Evolutionary conservation across 2,888 invertebrate species (phyloP).

Genomic region (Villa cingulata): DNA sequence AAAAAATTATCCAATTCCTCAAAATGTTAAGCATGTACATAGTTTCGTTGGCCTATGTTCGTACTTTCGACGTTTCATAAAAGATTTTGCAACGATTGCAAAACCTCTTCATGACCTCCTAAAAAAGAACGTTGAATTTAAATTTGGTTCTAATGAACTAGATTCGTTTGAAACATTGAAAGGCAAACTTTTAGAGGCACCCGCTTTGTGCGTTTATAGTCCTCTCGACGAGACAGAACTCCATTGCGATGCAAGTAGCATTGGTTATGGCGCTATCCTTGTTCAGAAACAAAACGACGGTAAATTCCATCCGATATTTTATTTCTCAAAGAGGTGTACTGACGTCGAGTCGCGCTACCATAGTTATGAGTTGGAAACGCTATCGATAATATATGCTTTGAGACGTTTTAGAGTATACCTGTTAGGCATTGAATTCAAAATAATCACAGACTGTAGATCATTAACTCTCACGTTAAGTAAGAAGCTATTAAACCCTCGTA

Average conservation of each 20-base stretch:
- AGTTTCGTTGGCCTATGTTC: no score
- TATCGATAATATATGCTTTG: slow-evolving; percentile 18
- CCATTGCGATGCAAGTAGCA: slow-evolving; percentile 20
- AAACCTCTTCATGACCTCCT: slow-evolving; percentile 16
- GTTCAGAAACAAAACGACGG: slow-evolving; percentile 12
- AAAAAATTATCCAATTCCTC: slow-evolving; percentile 2
- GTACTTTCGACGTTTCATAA: no score
- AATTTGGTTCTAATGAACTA: slow-evolving; percentile 10
- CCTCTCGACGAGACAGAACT: slow-evolving; percentile 16
- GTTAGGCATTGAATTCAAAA: slow-evolving; percentile 14
- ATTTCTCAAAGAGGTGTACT: slow-evolving; percentile 15
- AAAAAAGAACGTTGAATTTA: slow-evolving; percentile 8
- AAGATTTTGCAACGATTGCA: no score
- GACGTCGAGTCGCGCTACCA: slow-evolving; percentile 9
- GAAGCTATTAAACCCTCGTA: slow-evolving; percentile 14
- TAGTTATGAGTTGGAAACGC: slow-evolving; percentile 14
- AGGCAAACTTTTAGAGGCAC: slow-evolving; percentile 8
- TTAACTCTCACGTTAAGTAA: slow-evolving; percentile 11
- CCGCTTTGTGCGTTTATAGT: slow-evolving; percentile 20
- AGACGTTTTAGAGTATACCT: slow-evolving; percentile 15
- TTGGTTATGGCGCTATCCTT: not conserved
- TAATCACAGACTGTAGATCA: slow-evolving; percentile 16
- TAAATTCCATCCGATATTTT: slow-evolving; percentile 18
- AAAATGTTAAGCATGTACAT: not conserved
- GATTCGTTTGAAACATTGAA: slow-evolving; percentile 13